Evolutionary conservation across 30 jellyfish, hydroid and myxozoan genomes (phyloP).

Genomic region (Aurelia aurita complex sp. Pacific): DNA sequence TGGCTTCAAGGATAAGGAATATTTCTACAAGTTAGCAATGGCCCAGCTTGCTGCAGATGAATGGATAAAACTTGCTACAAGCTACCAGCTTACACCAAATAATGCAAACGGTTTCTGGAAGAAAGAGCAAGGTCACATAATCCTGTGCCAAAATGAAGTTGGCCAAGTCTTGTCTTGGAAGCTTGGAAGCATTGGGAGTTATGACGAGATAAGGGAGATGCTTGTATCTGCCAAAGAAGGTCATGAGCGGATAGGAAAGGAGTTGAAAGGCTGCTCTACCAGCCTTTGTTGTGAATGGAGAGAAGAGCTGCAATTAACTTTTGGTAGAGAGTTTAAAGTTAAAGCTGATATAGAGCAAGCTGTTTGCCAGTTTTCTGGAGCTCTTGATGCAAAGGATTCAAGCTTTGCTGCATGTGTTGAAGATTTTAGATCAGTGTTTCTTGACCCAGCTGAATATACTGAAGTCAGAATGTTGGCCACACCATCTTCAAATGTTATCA

Average conservation of each 20-base stretch:
- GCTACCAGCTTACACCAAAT: conserved; percentile 71
- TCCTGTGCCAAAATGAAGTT: conserved; percentile 78
- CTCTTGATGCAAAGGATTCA: conserved; percentile 65
- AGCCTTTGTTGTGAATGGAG: conserved; percentile 92
- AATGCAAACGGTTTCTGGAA: conserved; percentile 86
- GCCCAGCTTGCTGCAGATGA: conserved; percentile 86
- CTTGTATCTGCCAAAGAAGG: conserved; percentile 72
- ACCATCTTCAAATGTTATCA: conserved; percentile 68
- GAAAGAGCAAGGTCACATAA: conserved; percentile 61
- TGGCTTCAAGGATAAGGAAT: conserved; percentile 86
- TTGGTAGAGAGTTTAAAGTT: conserved; percentile 81
- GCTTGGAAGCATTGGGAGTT: conserved; percentile 49
- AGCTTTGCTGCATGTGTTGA: conserved; percentile 64
- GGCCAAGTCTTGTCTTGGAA: conserved; percentile 93
- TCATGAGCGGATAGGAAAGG: conserved; percentile 68
- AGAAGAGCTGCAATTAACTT: conserved; percentile 46
- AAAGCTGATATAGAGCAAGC: conserved; percentile 65
- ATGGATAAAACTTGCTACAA: conserved; percentile 67
- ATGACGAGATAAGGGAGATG: conserved; percentile 68
- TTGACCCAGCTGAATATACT: conserved; percentile 76
- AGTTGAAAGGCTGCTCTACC: conserved; percentile 82
- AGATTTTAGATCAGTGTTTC: conserved; percentile 75
- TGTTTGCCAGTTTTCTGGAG: conserved; percentile 38
- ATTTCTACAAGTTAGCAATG: conserved; percentile 82
- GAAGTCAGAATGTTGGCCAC: conserved; percentile 72